Evolutionary conservation across 2,888 invertebrate genomes (phyloP).

Genomic region (Glyphotaelius pellucidus): DNA sequence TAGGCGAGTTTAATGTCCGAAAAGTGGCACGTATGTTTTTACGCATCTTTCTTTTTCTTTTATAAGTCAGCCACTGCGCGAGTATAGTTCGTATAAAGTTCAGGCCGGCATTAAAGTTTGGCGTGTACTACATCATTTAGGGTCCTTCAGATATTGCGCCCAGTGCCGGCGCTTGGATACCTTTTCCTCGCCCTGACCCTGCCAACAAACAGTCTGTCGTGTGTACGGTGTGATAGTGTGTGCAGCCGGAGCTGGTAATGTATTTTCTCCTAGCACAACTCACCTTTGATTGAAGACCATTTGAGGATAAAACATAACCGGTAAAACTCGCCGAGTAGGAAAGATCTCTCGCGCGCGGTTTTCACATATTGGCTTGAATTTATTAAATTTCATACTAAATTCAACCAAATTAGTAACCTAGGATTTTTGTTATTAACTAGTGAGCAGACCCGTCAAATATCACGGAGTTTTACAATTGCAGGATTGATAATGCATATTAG

Average conservation of each 20-base stretch:
- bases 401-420: no score
- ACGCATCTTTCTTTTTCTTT: no score
- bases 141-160: background rate
- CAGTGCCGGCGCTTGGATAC: background rate
- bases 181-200: background rate
- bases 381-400: background rate
- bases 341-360: background rate
- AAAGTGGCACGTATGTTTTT: no score
- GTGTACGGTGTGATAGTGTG: background rate
- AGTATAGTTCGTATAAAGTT: no score
- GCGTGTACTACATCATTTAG: no score
- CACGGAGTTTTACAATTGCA: no score
- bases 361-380: background rate
- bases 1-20: no score
- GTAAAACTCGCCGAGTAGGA: conserved; percentile 7
- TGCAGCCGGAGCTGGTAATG: background rate
- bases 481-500: no score
- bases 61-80: no score
- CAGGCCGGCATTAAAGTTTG: no score
- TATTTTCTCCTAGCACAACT: conserved; percentile 9
- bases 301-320: conserved; percentile 11
- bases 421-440: no score
- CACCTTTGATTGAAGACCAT: background rate
- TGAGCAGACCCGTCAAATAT: no score
- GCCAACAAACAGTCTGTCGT: background rate